Percentiles rank a stretch among this genome's conserved stretches.
These are phyloP conservation scores for Lepidocyrtinus sp. DNA, from an alignment of 2,888 invertebrate genomes.

Conservation along the genomic window DNA sequence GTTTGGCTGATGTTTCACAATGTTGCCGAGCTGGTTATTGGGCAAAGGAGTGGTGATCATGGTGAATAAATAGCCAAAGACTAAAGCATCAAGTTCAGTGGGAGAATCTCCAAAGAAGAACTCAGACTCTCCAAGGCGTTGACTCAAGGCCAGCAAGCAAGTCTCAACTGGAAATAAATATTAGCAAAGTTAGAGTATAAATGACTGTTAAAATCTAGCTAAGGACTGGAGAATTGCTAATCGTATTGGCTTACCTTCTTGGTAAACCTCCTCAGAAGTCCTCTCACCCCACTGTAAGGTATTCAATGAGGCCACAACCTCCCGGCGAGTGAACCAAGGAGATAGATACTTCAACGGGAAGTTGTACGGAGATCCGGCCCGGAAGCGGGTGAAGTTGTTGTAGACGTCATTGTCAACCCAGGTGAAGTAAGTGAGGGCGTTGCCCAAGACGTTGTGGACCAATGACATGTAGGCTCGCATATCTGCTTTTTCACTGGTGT, in stretches of 20 bases:
- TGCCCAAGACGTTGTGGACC: constrained; percentile 88
- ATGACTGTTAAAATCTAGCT: background rate
- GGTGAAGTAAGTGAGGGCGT: constrained; percentile 77
- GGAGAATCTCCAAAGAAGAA: constrained; percentile 89
- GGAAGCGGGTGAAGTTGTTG: constrained; percentile 84
- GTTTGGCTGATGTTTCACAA: constrained; percentile 82
- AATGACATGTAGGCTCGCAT: constrained; percentile 95
- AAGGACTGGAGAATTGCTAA: background rate
- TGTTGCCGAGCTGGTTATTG: constrained; percentile 82
- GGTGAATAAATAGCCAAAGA: constrained; percentile 97
- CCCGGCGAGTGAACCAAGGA: constrained; percentile 82
- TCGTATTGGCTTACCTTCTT: constrained; percentile 64
- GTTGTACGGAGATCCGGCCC: constrained; percentile 92
- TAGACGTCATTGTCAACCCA: constrained; percentile 68
- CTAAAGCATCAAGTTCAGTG: constrained; percentile 95
- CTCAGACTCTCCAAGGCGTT: constrained; percentile 83
- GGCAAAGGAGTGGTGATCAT: constrained; percentile 92
- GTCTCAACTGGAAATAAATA: constrained; percentile 78
- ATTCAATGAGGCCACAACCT: constrained; percentile 81
- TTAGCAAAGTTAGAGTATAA: constrained; percentile 1
- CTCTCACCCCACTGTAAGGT: constrained; percentile 89
- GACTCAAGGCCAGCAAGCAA: constrained; percentile 90
- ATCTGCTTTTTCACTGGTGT: constrained; percentile 86
- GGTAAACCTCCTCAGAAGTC: constrained; percentile 81
- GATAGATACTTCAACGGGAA: constrained; percentile 92